These are phyloP conservation scores for Eubasilissa regina DNA, from an alignment of 1,140 invertebrate genomes.

Conservation along the genomic window DNA sequence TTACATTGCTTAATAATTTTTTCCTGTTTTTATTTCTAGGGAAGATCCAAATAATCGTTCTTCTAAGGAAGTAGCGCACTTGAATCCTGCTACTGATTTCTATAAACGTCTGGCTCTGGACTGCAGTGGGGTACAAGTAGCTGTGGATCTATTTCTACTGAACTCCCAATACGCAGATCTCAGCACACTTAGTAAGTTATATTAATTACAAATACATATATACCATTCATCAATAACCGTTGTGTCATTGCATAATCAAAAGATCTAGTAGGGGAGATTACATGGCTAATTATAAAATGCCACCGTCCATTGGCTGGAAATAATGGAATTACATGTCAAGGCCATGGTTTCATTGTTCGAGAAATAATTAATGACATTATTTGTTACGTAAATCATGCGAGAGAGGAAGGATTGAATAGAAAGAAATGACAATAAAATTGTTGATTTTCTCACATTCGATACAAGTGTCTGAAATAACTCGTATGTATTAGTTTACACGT, in stretches of 20 bases:
- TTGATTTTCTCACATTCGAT: too few relatives aligned
- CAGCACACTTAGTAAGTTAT: conserved; percentile 89
- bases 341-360: too few relatives aligned
- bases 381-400: too few relatives aligned
- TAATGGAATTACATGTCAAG: too few relatives aligned
- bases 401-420: too few relatives aligned
- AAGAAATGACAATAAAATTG: too few relatives aligned
- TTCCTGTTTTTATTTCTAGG: conserved; percentile 64
- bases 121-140: conserved; percentile 96
- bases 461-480: too few relatives aligned
- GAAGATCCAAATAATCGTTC: conserved; percentile 91
- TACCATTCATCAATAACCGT: neutral
- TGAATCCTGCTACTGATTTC: conserved; percentile 97
- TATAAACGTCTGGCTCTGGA: conserved; percentile 97
- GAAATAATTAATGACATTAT: too few relatives aligned
- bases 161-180: conserved; percentile 96
- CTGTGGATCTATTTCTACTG: conserved; percentile 95
- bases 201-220: neutral
- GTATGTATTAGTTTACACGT: too few relatives aligned
- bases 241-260: too few relatives aligned
- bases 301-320: neutral
- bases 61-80: conserved; percentile 84
- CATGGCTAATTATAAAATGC: neutral
- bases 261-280: too few relatives aligned
- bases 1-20: too few relatives aligned